phyloP scores from a whole-genome alignment of 2,888 invertebrate genomes.

The Gnatocerus cornutus region DNA sequence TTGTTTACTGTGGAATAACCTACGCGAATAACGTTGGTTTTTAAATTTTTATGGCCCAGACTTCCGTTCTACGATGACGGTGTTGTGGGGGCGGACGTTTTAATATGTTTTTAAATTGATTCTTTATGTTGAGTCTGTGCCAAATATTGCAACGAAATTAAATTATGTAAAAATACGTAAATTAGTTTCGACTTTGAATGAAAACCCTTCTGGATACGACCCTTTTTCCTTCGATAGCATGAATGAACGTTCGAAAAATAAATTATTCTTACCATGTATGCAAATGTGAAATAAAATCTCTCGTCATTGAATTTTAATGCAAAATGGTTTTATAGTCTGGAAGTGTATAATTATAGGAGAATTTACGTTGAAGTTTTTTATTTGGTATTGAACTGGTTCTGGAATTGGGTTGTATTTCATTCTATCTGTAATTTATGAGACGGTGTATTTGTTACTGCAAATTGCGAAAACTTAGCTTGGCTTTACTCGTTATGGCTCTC shows the following conservation, averaged over 20 bases:
- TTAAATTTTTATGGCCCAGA: constrained; percentile 64
- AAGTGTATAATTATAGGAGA: constrained; percentile 44
- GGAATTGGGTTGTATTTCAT: constrained; percentile 46
- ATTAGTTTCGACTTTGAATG: constrained; percentile 32
- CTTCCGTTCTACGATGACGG: constrained; percentile 60
- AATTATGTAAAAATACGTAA: constrained; percentile 41
- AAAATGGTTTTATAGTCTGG: constrained; percentile 42
- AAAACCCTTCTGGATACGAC: constrained; percentile 47
- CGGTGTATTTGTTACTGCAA: constrained; percentile 45
- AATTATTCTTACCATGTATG: constrained; percentile 36
- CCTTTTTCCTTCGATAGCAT: constrained; percentile 50
- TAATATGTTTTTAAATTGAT: constrained; percentile 60
- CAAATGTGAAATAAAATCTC: constrained; percentile 44
- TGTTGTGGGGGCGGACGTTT: constrained; percentile 57
- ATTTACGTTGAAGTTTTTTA: constrained; percentile 40
- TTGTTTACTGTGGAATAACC: constrained; percentile 60
- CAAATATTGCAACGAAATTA: constrained; percentile 50
- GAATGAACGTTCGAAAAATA: constrained; percentile 43
- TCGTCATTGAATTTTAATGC: constrained; percentile 45
- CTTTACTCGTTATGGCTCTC: constrained; percentile 26
- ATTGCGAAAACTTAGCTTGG: constrained; percentile 40
- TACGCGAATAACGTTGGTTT: constrained; percentile 60
- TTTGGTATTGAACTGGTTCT: constrained; percentile 42
- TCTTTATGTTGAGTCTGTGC: constrained; percentile 58
- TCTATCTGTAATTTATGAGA: constrained; percentile 42